A percentile compares a stretch with the other conserved stretches of the same genome.
These are phyloP conservation scores for Acromyrmex charruanus DNA, from an alignment of 1,140 invertebrate species.

Conservation along the genomic window DNA sequence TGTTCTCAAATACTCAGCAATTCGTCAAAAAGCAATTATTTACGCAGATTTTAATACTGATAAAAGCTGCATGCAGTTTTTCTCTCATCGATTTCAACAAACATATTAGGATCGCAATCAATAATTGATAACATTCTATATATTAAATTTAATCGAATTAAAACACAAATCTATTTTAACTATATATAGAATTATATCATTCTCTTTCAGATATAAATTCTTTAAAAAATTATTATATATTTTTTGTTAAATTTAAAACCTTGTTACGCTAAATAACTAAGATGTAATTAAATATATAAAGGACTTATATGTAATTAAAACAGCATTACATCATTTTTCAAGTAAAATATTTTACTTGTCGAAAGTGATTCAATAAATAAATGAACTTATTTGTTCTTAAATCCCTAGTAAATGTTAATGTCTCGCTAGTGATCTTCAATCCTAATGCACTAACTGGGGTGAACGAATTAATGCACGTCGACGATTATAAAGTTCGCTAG, in stretches of 20 bases:
- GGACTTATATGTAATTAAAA: not conserved
- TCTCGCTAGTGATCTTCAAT: not conserved
- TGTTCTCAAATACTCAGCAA: not conserved
- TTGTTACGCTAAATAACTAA: not conserved
- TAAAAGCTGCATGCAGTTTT: not conserved
- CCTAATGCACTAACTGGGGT: not conserved
- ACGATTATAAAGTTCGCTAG: conserved; percentile 39
- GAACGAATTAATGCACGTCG: conserved; percentile 35
- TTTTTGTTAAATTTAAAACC: not conserved
- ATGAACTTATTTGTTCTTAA: not conserved
- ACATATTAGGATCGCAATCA: not conserved
- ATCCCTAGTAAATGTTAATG: not conserved
- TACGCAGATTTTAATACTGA: not conserved
- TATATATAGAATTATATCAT: not conserved
- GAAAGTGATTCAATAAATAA: not conserved
- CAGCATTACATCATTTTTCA: too few relatives aligned
- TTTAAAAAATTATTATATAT: not conserved
- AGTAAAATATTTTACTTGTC: not conserved
- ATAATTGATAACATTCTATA: conserved; percentile 3
- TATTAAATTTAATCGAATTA: not conserved
- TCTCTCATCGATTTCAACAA: conserved; percentile 4
- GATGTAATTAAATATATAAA: not conserved
- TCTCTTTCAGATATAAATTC: not conserved
- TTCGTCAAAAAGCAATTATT: conserved; percentile 9
- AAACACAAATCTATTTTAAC: conserved; percentile 7